Conservation (phyloP, 2,888 invertebrate species). For the Drosophila siamana region DNA sequence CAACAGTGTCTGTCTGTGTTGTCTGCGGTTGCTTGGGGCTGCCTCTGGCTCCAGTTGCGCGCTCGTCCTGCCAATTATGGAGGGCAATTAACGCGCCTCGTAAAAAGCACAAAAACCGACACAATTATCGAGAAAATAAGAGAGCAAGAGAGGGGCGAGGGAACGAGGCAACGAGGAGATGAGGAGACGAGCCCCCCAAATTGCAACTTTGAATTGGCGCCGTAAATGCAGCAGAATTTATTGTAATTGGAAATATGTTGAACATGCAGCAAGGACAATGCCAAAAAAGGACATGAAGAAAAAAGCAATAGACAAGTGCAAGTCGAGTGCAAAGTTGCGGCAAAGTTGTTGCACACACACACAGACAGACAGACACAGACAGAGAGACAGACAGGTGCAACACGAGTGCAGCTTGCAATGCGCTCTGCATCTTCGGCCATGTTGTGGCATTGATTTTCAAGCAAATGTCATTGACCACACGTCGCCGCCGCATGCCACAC, state of each 20-base stretch:
- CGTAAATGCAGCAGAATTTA: constrained; percentile 32
- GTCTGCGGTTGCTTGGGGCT: constrained; percentile 19
- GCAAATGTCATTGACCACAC: constrained; percentile 76
- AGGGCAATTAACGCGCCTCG: constrained; percentile 35
- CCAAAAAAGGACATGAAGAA: neutral
- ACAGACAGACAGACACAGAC: too few species aligned
- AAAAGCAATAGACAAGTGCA: neutral
- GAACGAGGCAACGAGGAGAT: too few species aligned
- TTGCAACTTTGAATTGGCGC: neutral
- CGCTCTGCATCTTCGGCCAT: constrained; percentile 9
- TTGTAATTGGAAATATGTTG: constrained; percentile 47
- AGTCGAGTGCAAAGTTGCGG: neutral
- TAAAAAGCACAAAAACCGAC: constrained; percentile 4
- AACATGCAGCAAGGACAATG: neutral
- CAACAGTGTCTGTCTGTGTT: too few species aligned
- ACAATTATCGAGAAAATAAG: constrained; percentile 12
- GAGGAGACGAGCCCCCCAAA: too few species aligned
- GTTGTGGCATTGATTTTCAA: constrained; percentile 68
- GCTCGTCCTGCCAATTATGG: constrained; percentile 27
- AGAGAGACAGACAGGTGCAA: constrained; percentile 2
- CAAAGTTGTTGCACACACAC: too few species aligned
- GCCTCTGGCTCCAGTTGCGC: neutral
- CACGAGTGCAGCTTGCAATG: neutral
- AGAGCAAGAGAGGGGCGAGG: neutral
- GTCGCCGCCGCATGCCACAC: constrained; percentile 40